These are phyloP conservation scores for Decapterus maruadsi DNA, from an alignment of 2,797 vertebrate species.

Conservation along the genomic window DNA sequence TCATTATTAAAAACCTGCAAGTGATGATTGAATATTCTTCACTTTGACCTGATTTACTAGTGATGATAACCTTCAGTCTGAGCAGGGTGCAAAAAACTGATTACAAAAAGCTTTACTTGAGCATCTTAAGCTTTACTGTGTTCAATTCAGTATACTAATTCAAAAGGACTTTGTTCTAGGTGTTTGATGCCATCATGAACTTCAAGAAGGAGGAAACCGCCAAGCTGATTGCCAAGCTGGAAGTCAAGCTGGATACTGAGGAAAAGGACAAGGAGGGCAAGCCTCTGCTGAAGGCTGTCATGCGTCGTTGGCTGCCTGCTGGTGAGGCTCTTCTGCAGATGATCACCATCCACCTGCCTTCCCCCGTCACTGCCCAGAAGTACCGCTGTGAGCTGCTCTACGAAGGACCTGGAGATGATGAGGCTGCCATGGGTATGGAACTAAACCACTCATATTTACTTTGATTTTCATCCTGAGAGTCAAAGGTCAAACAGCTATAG, in stretches of 20 bases:
- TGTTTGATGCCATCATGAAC: conserved; percentile 96
- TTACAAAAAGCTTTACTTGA: accelerated
- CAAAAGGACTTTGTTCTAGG: conserved; percentile 69
- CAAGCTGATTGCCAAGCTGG: conserved; percentile 91
- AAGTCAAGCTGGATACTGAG: conserved; percentile 93
- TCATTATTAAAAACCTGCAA: conserved; percentile 32
- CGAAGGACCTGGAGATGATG: conserved; percentile 94
- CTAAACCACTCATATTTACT: background rate
- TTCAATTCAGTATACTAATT: background rate
- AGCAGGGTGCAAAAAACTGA: no score
- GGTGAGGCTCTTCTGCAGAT: conserved; percentile 96
- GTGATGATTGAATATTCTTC: conserved; percentile 96
- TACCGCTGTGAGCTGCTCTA: conserved; percentile 97
- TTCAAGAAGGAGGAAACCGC: conserved; percentile 94
- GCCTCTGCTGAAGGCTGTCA: conserved; percentile 94
- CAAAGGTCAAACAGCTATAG: background rate
- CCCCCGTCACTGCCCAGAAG: conserved; percentile 95
- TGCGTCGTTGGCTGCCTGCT: conserved; percentile 96
- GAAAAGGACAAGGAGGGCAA: conserved; percentile 97
- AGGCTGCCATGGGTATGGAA: conserved; percentile 93
- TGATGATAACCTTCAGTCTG: conserved; percentile 90
- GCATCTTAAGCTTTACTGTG: accelerated
- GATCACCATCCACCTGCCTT: conserved; percentile 98
- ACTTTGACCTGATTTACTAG: conserved; percentile 96
- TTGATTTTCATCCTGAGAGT: background rate